Evolutionary conservation across 2,888 invertebrate genomes (phyloP).

Genomic region (Acleris emargana): DNA sequence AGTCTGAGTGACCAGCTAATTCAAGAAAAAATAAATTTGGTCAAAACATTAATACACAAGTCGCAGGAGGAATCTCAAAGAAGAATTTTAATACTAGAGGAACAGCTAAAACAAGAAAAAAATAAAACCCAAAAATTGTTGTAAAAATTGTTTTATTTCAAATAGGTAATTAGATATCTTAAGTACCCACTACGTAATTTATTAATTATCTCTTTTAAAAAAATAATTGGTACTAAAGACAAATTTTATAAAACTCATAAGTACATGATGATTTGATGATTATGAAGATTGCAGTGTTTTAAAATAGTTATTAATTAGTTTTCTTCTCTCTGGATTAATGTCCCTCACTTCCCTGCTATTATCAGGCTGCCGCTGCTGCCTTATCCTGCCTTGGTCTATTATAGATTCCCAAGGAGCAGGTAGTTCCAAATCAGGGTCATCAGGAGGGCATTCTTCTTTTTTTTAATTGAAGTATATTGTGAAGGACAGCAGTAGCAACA

Average conservation of each 20-base stretch:
- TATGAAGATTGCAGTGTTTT: not conserved
- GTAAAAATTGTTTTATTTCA: not conserved
- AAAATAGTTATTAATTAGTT: slow-evolving; percentile 23
- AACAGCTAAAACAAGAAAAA: slow-evolving; percentile 14
- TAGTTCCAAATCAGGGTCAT: slow-evolving; percentile 37
- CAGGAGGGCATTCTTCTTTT: slow-evolving; percentile 31
- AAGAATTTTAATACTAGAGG: slow-evolving; percentile 1
- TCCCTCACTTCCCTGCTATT: not conserved
- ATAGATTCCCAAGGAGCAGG: too few species aligned
- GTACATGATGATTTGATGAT: too few species aligned
- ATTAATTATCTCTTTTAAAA: slow-evolving; percentile 1
- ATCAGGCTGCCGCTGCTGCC: too few species aligned
- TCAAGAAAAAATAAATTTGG: slow-evolving; percentile 3
- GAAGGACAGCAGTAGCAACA: slow-evolving; percentile 37
- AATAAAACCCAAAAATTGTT: slow-evolving; percentile 2
- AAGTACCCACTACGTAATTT: not conserved
- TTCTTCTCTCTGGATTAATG: slow-evolving; percentile 3
- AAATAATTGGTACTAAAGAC: not conserved
- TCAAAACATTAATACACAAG: slow-evolving; percentile 4
- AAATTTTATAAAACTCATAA: not conserved
- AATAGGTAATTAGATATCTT: not conserved
- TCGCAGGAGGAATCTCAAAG: slow-evolving; percentile 1
- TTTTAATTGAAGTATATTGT: slow-evolving; percentile 29
- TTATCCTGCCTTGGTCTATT: too few species aligned
- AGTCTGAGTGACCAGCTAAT: not conserved